Conservation (phyloP, 2,113 vertebrate species). For the Micromys minutus region DNA sequence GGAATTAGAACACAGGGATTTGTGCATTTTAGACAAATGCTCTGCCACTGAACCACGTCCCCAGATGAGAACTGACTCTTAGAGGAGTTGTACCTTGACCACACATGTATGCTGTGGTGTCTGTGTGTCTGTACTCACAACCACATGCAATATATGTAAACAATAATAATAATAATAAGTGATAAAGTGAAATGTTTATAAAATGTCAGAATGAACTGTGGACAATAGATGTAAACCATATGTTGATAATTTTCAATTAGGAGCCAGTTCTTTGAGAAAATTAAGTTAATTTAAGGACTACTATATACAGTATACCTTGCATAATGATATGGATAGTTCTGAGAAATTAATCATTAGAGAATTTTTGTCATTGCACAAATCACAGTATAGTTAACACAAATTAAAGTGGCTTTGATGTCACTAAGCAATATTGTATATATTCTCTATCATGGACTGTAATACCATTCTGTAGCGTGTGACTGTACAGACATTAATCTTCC, state of each 20-base stretch:
- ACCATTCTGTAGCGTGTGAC: not conserved
- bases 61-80: not conserved
- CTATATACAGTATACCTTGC: not conserved
- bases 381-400: not conserved
- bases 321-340: not conserved
- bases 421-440: not conserved
- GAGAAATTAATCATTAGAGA: not conserved
- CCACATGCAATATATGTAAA: not conserved
- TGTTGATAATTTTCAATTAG: slow-evolving; percentile 3
- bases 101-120: not conserved
- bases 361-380: not conserved
- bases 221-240: slow-evolving; percentile 21
- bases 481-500: not conserved
- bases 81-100: not conserved
- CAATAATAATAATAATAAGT: not conserved
- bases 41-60: too few relatives aligned
- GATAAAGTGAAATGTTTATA: not conserved
- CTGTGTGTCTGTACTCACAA: too few relatives aligned
- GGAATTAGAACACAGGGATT: too few relatives aligned
- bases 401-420: not conserved
- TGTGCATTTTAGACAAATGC: too few relatives aligned
- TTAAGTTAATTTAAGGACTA: not conserved
- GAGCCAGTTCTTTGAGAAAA: slow-evolving; percentile 50
- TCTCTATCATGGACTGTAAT: not conserved
- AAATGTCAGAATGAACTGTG: not conserved